These are phyloP conservation scores for Brachypalpus laphriformis DNA, from an alignment of 2,888 invertebrate species.

Conservation along the genomic window DNA sequence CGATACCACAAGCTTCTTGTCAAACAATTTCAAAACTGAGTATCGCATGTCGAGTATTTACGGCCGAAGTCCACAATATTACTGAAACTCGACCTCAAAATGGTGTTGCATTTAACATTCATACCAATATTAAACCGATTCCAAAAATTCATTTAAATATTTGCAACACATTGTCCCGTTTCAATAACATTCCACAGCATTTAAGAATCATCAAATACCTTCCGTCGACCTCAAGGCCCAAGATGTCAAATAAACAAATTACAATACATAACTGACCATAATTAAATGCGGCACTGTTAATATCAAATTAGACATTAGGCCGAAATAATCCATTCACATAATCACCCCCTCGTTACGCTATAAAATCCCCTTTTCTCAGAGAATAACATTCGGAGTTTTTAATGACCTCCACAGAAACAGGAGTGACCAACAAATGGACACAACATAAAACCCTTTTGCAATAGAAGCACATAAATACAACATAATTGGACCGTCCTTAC, in stretches of 20 bases:
- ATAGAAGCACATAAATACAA: constrained; percentile 45
- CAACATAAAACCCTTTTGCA: constrained; percentile 30
- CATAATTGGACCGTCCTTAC: constrained; percentile 60
- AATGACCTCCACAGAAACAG: constrained; percentile 33
- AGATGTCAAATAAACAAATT: constrained; percentile 19
- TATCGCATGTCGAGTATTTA: background rate
- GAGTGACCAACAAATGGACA: constrained; percentile 34
- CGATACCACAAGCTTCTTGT: no score
- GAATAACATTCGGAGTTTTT: constrained; percentile 31
- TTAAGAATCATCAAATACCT: background rate
- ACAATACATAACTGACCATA: constrained; percentile 26
- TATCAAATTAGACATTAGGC: constrained; percentile 34
- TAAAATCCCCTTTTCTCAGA: background rate
- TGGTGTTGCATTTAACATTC: background rate
- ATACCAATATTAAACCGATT: background rate
- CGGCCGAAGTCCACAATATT: background rate
- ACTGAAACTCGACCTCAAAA: background rate
- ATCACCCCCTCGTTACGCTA: constrained; percentile 15
- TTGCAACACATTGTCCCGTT: no score
- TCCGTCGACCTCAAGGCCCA: background rate
- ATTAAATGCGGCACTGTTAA: constrained; percentile 43
- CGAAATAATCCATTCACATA: constrained; percentile 46
- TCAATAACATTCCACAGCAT: background rate
- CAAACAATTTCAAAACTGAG: no score
- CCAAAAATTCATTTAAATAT: background rate